Base-by-base conservation (phyloP, 64 coral and sea anemone species). In the Exaiptasia diaphana region DNA sequence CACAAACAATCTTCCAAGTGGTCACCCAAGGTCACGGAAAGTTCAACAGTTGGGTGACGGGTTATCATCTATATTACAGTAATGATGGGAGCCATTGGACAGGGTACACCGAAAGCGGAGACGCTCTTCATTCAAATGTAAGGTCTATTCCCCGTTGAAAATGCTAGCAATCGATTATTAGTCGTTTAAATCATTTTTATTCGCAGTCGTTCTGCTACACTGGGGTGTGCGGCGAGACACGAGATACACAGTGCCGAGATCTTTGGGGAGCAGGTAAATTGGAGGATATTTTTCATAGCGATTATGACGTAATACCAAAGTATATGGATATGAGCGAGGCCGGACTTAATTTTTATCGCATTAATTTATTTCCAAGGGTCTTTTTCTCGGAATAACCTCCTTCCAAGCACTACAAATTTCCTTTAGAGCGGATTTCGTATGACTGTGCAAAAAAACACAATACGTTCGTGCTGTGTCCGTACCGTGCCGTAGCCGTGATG, bases 191-290 rank as follows among this genome's bases (percentile, higher is more conserved):
- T 61, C 31, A 59, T 0, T 25, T 61, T n/a, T 48, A 32, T 31
- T 82, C 17, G 59, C 9, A 86, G 83, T 86, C 83, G 0, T 0
- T 64, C 50, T 86, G 83, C 30, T 86, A 76, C 73, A 21, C 48
- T 11, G 83, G 83, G 27, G 45, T 65, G 77, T 86, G 83, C 29
- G 62, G 54, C 24, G 83, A 77, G 20, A 68, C 62, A 38, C 53
- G 62, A 33, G 83, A 86, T 38, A 77, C 83, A 23, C 83, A 86
- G 34, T 86, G 83, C 71, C 76, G 74, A 30, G 72, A 86, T 61
- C 57, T 86, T 2, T 86, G 83, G 83, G 83, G 83, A 86, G 28
- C 83, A 45, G 74, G 83, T 86, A 12, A 62, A 31, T 62, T 30
- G 20, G 11, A 20, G 20, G 20, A 50, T 50, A 2, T 50, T 1